Evolutionary conservation across 1,140 invertebrate genomes (phyloP), one percentile per base, ranked within the genome.

Genomic region (Eupeodes corollae): DNA sequence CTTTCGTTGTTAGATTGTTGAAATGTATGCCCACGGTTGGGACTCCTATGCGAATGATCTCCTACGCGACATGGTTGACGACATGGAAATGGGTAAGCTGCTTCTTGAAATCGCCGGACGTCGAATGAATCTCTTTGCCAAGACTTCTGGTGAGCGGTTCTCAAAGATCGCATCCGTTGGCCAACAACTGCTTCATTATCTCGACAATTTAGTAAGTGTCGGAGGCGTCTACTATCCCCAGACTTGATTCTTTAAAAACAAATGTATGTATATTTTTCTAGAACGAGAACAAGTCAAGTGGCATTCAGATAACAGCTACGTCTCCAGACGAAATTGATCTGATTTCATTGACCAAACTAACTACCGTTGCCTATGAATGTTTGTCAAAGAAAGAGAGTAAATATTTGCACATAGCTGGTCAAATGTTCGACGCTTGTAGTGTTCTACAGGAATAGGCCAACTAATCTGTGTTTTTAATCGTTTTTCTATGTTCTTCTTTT

Each of bases 21-120:
- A 88, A 56, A 70, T 91, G 13, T 91, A 88, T 61, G 74, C 76
- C 1, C 77, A 78, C 59, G 86, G 86, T 35, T 82, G 83, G 56
- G 88, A 92, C 75, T 73, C 72, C 32, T 62, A 86, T 31, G 89
- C 84, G 18, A 77, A 86, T 64, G 82, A 86, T 66, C 79, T 89
- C 54, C 58, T 84, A 33, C 60, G 73, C 10, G 71, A 80, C 33
- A 77, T 89, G 3, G 78, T 74, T 51, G 77, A 87, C 51, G 73
- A 72, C 35, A 74, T 77, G 55, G 67, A 73, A 18, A 65, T 91
- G 38, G 82, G 82, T 12, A 67, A 72, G 14, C 73, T 79, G 56
- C 68, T 91, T 35, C 63, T 90, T 2, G 71, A 77, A 6, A 75
- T 90, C 34, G 81, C 78, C 26, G 86, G 83, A n/a, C 75, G 80